Evolutionary conservation across 2,113 vertebrate genomes (phyloP), one percentile per base, ranked within the genome.

Genomic region (Osmerus eperlanus): DNA sequence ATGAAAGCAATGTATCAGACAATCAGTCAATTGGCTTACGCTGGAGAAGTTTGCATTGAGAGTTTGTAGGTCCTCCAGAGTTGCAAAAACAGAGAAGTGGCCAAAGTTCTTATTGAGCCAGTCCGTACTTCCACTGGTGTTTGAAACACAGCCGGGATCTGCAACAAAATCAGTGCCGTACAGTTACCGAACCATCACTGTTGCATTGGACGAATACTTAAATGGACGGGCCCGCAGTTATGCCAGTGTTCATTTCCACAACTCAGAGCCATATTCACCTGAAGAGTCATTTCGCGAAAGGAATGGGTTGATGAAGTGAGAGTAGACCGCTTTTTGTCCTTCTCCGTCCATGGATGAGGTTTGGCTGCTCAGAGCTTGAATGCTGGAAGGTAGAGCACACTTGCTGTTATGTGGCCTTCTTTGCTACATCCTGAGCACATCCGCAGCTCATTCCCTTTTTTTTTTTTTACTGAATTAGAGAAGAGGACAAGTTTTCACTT

Each of bases 101-200:
- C 74, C 82, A 71, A 87, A 28, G 65, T 88, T 88, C 54, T n/a
- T 52, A 29, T 61, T 11, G 25, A 87, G 61, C 85, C 85, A 89
- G 3, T 25, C 69, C 54, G 0, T 13, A 21, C 63, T 83, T 18
- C 55, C 29, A 1, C 3, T 11, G 16, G 6, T 28, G n/a, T 55
- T 67, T 13, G 77, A 73, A 41, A 82, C 53, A 63, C 88, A 87
- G 36, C 74, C 81, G 68, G 81, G 71, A 75, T 85, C 85, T 87
- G 71, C 25, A 63, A 32, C 53, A 16, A 25, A 65, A 8, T 74
- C 6, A 70, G 18, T 23, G 70, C 18, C 7, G 53, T 15, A 70
- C 9, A 4, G 32, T 28, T 51, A 51, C 41, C 23, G 2, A 12
- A n/a, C 11, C n/a, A 6, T 14, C 5, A 12, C 5, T n/a, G 18